These are phyloP conservation scores for Clarias magur DNA, from an alignment of 2,113 vertebrate species.

Conservation along the genomic window DNA sequence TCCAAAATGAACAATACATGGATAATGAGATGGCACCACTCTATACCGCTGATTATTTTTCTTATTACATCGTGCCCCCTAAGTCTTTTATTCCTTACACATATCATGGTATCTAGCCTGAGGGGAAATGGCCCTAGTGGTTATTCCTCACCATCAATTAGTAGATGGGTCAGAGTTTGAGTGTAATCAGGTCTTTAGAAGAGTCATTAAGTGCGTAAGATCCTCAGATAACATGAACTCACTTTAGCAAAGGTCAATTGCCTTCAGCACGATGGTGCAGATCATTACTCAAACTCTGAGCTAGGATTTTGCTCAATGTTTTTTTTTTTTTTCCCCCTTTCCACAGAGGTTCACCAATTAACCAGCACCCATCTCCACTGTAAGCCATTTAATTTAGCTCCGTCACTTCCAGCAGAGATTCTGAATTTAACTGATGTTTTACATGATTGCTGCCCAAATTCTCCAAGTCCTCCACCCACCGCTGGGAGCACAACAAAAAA, in stretches of 20 bases:
- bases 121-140: constrained; percentile 42
- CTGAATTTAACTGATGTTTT: constrained; percentile 71
- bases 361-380: constrained; percentile 38
- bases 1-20: background rate
- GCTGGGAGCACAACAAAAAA: constrained; percentile 65
- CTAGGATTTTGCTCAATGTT: background rate
- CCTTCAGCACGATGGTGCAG: constrained; percentile 41
- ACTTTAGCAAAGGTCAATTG: constrained; percentile 57
- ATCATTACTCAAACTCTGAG: constrained; percentile 50
- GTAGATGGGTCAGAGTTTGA: constrained; percentile 70
- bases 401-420: constrained; percentile 67
- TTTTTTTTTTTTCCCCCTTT: background rate
- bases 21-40: background rate
- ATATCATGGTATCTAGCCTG: constrained; percentile 43
- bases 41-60: background rate
- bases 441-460: constrained; percentile 75
- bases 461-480: constrained; percentile 72
- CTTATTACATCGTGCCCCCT: background rate
- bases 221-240: constrained; percentile 69
- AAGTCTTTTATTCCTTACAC: background rate
- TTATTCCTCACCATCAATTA: constrained; percentile 72
- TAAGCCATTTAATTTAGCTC: constrained; percentile 67
- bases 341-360: constrained; percentile 51
- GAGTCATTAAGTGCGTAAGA: constrained; percentile 69
- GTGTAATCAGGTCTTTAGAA: constrained; percentile 74